These are phyloP conservation scores for Python bivittatus DNA, from an alignment of 2,113 vertebrate genomes.

Conservation along the genomic window DNA sequence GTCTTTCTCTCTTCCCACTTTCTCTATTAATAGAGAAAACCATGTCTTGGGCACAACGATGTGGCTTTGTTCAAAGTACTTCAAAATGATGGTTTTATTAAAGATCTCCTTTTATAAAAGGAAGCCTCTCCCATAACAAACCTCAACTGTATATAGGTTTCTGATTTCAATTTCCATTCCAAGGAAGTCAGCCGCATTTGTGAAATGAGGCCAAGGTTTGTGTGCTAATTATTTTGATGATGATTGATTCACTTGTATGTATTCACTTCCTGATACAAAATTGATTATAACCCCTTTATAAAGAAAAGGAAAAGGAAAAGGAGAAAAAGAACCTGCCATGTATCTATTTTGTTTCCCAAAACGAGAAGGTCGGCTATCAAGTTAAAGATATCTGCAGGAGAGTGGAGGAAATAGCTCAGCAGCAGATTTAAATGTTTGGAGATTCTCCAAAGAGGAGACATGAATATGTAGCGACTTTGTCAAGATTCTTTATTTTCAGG, in stretches of 20 bases:
- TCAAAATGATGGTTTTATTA: neutral
- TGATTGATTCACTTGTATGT: conserved; percentile 19
- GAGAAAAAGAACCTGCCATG: neutral
- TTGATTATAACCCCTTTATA: neutral
- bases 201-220: conserved; percentile 28
- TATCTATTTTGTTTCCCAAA: neutral
- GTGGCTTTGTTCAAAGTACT: neutral
- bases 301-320: neutral
- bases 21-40: conserved; percentile 24
- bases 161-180: conserved; percentile 10
- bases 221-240: conserved; percentile 45
- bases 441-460: conserved; percentile 10
- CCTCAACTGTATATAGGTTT: neutral
- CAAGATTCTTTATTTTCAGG: conserved; percentile 22
- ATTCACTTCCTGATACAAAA: conserved; percentile 8
- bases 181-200: conserved; percentile 28
- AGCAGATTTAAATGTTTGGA: neutral
- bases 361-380: neutral
- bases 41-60: neutral
- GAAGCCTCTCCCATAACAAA: neutral
- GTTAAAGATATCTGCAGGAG: neutral
- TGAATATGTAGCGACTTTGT: conserved; percentile 12
- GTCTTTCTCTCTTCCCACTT: conserved; percentile 15
- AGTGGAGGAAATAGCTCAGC: neutral
- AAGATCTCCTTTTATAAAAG: neutral